Conservation (phyloP, 1,140 invertebrate species). For the Penaeus japonicus region DNA sequence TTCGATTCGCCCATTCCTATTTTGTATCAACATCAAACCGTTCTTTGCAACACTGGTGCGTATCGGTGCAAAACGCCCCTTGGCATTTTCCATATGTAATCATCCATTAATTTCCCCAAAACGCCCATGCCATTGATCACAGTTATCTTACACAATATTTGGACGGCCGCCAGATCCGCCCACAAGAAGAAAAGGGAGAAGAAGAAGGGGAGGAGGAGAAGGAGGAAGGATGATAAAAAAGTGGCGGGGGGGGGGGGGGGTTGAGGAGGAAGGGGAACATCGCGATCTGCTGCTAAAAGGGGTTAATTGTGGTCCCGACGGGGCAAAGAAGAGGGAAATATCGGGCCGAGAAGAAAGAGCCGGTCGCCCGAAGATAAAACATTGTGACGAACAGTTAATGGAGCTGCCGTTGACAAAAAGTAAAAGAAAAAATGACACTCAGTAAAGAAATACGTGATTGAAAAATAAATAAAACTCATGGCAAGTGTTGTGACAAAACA, state of each 20-base stretch:
- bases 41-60: neutral
- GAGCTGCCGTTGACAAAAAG: too few species aligned
- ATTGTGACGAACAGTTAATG: too few species aligned
- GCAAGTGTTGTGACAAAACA: too few species aligned
- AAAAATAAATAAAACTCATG: too few species aligned
- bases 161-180: neutral
- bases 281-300: neutral
- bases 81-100: neutral
- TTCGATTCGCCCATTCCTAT: neutral
- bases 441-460: too few species aligned
- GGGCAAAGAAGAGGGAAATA: conserved; percentile 3
- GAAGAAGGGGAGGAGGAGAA: neutral
- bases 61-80: neutral
- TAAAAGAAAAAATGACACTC: too few species aligned
- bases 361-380: too few species aligned
- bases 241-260: neutral
- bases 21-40: neutral
- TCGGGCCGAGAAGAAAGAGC: neutral
- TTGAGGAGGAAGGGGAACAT: neutral
- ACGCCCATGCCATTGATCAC: neutral
- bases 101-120: neutral
- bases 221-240: neutral
- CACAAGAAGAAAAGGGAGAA: neutral
- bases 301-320: conserved; percentile 15
- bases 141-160: neutral